phyloP scores from a whole-genome alignment of 2,888 invertebrate genomes.

The Rhopalosiphum nymphaeae region DNA sequence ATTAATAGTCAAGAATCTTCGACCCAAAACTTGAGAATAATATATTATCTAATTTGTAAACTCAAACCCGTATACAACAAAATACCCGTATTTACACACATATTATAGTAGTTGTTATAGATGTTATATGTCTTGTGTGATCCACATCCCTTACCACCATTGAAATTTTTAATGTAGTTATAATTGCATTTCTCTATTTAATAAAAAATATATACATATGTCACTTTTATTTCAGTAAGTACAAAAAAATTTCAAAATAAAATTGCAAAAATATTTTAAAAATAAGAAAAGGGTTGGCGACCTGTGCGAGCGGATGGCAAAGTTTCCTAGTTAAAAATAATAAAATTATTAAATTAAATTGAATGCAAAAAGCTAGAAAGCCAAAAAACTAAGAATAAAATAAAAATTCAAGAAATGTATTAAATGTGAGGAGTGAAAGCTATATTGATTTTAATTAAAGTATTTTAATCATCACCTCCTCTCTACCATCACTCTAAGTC shows the following conservation, averaged over 20 bases:
- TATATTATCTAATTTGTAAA: neutral
- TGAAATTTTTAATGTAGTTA: neutral
- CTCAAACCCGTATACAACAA: neutral
- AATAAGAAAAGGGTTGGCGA: too few species aligned
- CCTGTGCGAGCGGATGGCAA: too few species aligned
- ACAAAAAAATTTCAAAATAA: neutral
- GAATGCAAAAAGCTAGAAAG: neutral
- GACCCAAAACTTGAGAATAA: neutral
- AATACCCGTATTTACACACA: neutral
- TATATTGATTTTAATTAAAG: neutral
- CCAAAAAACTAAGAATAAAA: neutral
- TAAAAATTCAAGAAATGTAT: neutral
- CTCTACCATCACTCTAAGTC: neutral
- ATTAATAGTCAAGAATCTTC: conserved; percentile 5
- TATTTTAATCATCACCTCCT: neutral
- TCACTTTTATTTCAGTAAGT: neutral
- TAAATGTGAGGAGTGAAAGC: neutral
- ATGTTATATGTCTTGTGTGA: neutral
- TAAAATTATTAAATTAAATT: neutral
- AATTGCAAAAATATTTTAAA: neutral
- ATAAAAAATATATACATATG: neutral
- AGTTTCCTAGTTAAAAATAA: neutral
- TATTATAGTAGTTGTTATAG: neutral
- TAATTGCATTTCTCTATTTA: neutral
- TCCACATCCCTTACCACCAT: neutral